A percentile compares a stretch with the other conserved stretches of the same genome.
These are phyloP conservation scores for Parotocinclus haroldoi DNA, from an alignment of 2,797 vertebrate species.

Conservation along the genomic window DNA sequence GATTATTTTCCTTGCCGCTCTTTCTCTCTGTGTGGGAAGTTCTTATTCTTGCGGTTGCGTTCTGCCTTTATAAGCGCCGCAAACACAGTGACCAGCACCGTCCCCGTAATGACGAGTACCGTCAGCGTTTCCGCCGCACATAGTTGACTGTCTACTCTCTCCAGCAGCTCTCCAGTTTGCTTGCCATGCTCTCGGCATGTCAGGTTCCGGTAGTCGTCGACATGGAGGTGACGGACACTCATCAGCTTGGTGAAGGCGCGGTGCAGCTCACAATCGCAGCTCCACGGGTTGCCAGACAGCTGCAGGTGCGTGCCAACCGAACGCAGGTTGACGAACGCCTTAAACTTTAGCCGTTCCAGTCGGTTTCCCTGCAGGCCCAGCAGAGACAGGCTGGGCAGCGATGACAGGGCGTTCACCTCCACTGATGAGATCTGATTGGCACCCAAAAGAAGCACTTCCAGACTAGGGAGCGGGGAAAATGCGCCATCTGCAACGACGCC, in stretches of 20 bases:
- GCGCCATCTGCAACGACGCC: constrained; percentile 56
- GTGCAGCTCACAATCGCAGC: constrained; percentile 74
- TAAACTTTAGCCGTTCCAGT: constrained; percentile 70
- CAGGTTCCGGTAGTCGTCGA: constrained; percentile 71
- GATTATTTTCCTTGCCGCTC: constrained; percentile 4
- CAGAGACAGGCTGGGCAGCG: constrained; percentile 62
- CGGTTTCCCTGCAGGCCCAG: constrained; percentile 64
- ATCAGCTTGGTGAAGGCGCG: constrained; percentile 71
- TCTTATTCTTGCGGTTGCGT: constrained; percentile 65
- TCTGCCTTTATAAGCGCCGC: constrained; percentile 71
- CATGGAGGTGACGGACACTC: constrained; percentile 67
- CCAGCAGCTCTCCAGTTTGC: constrained; percentile 62
- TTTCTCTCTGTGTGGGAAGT: constrained; percentile 56
- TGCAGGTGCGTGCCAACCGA: constrained; percentile 69
- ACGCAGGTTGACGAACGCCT: constrained; percentile 67
- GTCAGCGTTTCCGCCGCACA: constrained; percentile 72
- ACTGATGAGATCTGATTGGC: constrained; percentile 70
- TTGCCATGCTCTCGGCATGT: constrained; percentile 64
- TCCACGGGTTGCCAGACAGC: constrained; percentile 70
- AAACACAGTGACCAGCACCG: constrained; percentile 68
- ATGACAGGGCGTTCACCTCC: constrained; percentile 63
- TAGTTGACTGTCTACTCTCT: constrained; percentile 67
- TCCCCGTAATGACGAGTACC: constrained; percentile 67
- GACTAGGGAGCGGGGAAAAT: constrained; percentile 66
- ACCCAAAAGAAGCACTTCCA: constrained; percentile 71